Evolutionary conservation across 2,888 invertebrate genomes (phyloP).

Genomic region (Asteroscopus sphinx): DNA sequence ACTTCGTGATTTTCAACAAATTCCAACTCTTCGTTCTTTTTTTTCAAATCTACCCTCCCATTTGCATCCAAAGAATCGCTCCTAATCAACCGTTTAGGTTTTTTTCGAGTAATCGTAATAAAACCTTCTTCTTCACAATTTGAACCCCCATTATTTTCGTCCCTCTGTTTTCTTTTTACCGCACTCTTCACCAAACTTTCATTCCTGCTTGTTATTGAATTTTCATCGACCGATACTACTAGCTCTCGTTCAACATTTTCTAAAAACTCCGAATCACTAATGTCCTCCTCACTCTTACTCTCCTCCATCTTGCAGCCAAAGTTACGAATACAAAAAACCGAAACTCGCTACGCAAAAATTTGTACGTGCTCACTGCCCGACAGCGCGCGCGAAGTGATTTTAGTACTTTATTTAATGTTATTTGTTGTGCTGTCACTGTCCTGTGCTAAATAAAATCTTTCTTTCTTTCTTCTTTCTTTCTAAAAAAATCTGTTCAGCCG

Average conservation of each 20-base stretch:
- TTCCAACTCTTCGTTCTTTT: background rate
- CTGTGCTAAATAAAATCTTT: too few species aligned
- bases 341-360: too few species aligned
- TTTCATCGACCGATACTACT: background rate
- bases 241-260: slow-evolving; percentile 5
- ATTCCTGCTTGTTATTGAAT: background rate
- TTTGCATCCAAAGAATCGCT: slow-evolving; percentile 3
- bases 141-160: slow-evolving; percentile 2
- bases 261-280: slow-evolving; percentile 5
- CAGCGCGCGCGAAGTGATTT: too few species aligned
- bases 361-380: too few species aligned
- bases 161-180: slow-evolving; percentile 6
- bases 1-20: too few species aligned
- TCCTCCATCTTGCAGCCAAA: background rate
- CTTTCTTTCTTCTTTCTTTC: too few species aligned
- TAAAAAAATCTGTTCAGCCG: too few species aligned
- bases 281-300: slow-evolving; percentile 8
- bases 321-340: too few species aligned
- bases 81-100: slow-evolving; percentile 3
- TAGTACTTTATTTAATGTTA: too few species aligned
- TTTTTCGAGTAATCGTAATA: slow-evolving; percentile 10
- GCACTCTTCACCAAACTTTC: slow-evolving; percentile 2
- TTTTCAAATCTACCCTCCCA: slow-evolving; percentile 9
- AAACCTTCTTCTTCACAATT: slow-evolving; percentile 11
- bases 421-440: too few species aligned